Evolutionary conservation across 2,888 invertebrate genomes (phyloP), one percentile per base, ranked within the genome.

Genomic region (Caenorhabditis panamensis): DNA sequence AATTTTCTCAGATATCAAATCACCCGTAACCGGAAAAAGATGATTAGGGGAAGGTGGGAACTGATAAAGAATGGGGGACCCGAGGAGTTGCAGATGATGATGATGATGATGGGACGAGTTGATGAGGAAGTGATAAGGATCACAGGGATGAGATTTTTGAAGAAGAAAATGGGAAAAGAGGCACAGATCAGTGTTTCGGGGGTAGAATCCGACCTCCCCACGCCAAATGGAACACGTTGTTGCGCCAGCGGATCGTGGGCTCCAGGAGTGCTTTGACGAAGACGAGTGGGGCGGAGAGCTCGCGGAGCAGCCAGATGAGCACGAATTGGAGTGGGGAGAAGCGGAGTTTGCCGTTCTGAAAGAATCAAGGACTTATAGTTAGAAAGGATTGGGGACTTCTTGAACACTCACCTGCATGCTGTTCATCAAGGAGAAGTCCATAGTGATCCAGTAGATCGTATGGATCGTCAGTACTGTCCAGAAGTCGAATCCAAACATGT

Each of bases 281-380:
- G 82, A 97, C 93, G 91, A 96, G 95, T 3, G 97, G 95, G 82
- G 97, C 95, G 87, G 95, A 73, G 20, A 94, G 93, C 93, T 98
- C 98, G 82, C 96, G 94, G 92, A 97, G 95, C 89, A 96, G 92
- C 98, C 98, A 99, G 36, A 95, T 96, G 71, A 96, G 94, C 66
- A 97, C 94, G 91, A 96, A 98, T 92, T 97, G 96, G 91, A 95
- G 95, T 93, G 96, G 96, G 89, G 95, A 95, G 92, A 97, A 97
- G 20, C 97, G 95, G 86, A 97, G 93, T 53, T 96, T 94, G 2
- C 88, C 88, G 69, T 90, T 89, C 89, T 89, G 84, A 78, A 88
- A 82, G n/a, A n/a, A n/a, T n/a, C n/a, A n/a, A 20, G 49, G 66
- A 53, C 44, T 59, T 36, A 59, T 31, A 63, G 31, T 28, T 20